Evolutionary conservation across 2,797 vertebrate species (phyloP), one percentile per base, ranked within the genome.

Genomic region (Melanotaenia pygmaea): DNA sequence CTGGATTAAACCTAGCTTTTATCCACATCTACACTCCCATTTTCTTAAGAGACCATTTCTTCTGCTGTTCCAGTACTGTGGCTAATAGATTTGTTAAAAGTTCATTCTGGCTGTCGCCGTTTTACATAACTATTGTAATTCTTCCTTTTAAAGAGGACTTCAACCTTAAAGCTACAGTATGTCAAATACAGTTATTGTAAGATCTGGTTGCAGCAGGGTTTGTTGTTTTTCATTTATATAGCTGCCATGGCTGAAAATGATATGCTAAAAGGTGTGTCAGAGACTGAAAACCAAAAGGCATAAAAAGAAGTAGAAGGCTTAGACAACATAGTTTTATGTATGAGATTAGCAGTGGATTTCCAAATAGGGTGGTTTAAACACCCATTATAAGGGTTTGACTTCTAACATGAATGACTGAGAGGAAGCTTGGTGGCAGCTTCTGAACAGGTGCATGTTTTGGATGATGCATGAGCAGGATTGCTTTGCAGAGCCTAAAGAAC

Each of bases 21-120:
- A 64, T 64, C 53, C 54, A 24, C 53, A 61, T 37, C 53, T 47
- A 24, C 58, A 40, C 59, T 43, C 13, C 53, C 45, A 59, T 47
- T 20, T 20, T 38, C 59, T 43, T 57, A 13, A 32, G 7, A 38
- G 22, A 24, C 34, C 8, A 60, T 53, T 58, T 12, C 26, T 30
- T 28, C 35, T 47, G n/a, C 11, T 5, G 3, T 24, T 16, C 5
- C 7, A 54, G 14, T 11, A 3, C 14, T 61, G 22, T 18, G 24
- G 13, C 24, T 26, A 14, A 28, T 43, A 26, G 26, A 28, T 24
- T 9, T 26, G 18, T 28, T 8, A 61, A n/a, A 22, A 50, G 45
- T 50, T 50, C 6, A 50, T n/a, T 22, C 45, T n/a, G 45, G 20
- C n/a, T 50, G 45, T 50, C 20, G n/a, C 45, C 7, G 45, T 50